Evolutionary conservation across 2,888 invertebrate species (phyloP), one percentile per base, ranked within the genome.

Genomic region (Minunthozetes semirufus): DNA sequence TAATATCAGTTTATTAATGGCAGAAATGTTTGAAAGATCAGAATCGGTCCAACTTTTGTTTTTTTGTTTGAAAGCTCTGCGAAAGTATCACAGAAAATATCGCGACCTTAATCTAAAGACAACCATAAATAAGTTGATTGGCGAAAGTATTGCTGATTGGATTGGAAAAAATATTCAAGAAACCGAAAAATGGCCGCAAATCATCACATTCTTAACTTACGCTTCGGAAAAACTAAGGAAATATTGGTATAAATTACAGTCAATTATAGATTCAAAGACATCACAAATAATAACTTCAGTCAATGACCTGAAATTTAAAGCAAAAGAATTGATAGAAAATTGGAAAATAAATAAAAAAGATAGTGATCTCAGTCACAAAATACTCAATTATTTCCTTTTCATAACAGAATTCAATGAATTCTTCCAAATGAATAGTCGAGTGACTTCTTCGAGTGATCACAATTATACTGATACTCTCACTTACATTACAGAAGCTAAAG

Each of bases 81-180:
- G 15, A 38, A 63, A 63, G 19, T 63, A 63, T 63, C n/a, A 38
- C 63, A 8, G 17, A 29, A 63, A 63, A 63, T 63, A 63, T 63
- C 3, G 38, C 1, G 63, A n/a, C 1, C 38, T 63, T 9, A 22
- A n/a, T 6, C 38, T 63, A n/a, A 63, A 63, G n/a, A 1, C 0
- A 27, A 38, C 1, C 1, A 33, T 63, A 27, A 63, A 63, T 38
- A 1, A n/a, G n/a, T 15, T n/a, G n/a, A 63, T 63, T 63, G 63
- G 9, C 4, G 3, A 27, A 38, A 29, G 4, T 17, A 3, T 63
- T 5, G 29, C 25, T 29, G 38, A 38, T n/a, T 63, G 17, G 13
- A 29, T 63, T 5, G 19, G 6, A 11, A 63, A 33, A 1, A 29
- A n/a, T 15, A n/a, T 4, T 42, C 11, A 42, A 8, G 25, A 29